These are phyloP conservation scores for Chelonia mydas DNA, from an alignment of 2,797 vertebrate genomes.

Conservation along the genomic window DNA sequence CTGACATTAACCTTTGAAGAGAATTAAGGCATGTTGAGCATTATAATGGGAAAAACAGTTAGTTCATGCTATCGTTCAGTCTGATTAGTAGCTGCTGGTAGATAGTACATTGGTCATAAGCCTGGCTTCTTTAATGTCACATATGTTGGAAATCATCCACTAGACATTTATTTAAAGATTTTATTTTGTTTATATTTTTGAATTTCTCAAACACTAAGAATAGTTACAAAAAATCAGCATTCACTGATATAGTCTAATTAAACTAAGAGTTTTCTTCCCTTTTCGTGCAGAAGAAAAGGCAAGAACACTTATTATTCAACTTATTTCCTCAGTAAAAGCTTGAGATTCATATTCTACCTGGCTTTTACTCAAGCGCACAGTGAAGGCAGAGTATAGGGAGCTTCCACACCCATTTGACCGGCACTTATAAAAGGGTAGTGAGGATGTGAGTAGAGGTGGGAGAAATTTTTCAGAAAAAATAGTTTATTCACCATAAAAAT, in stretches of 20 bases:
- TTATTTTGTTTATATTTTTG: not conserved
- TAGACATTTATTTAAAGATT: not conserved
- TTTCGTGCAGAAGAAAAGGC: constrained; percentile 12
- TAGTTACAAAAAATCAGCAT: constrained; percentile 12
- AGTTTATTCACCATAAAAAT: too few relatives aligned
- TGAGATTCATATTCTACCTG: too few relatives aligned
- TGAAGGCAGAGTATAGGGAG: too few relatives aligned
- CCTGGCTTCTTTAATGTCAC: not conserved
- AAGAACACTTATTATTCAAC: constrained; percentile 22
- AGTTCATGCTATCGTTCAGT: not conserved
- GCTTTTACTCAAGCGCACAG: too few relatives aligned
- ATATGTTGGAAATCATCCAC: not conserved
- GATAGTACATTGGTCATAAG: not conserved
- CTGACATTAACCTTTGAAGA: constrained; percentile 17
- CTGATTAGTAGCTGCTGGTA: not conserved
- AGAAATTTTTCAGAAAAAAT: too few relatives aligned
- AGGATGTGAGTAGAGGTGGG: too few relatives aligned
- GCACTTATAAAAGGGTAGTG: too few relatives aligned
- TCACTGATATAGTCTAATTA: constrained; percentile 53
- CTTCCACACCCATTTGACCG: too few relatives aligned
- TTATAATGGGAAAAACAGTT: not conserved
- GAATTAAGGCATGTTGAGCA: not conserved
- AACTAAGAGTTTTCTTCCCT: not conserved
- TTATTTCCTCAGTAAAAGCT: not conserved
- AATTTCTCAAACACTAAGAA: not conserved